A percentile compares a stretch with the other conserved stretches of the same genome.
These are phyloP conservation scores for Heterotis niloticus DNA, from an alignment of 2,113 vertebrate species.

Conservation along the genomic window DNA sequence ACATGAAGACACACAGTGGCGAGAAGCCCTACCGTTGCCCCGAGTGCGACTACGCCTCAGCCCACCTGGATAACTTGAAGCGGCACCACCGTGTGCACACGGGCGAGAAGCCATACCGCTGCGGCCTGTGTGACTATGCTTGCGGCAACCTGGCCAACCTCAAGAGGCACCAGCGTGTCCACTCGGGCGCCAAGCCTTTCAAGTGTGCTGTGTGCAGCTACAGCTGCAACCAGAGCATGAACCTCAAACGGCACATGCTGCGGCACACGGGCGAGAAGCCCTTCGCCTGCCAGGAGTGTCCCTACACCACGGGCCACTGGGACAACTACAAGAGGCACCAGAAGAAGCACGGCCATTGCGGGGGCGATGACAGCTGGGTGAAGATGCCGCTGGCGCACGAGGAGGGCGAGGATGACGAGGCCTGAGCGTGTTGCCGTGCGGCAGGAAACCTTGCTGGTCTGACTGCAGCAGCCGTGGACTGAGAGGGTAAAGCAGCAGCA, in stretches of 20 bases:
- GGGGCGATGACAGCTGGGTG: slow-evolving; percentile 74
- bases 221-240: slow-evolving; percentile 99
- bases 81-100: slow-evolving; percentile 90
- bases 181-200: slow-evolving; percentile 94
- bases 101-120: slow-evolving; percentile 87
- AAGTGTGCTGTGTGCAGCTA: slow-evolving; percentile 89
- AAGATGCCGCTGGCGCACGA: slow-evolving; percentile 58
- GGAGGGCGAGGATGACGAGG: slow-evolving; percentile 44
- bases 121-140: slow-evolving; percentile 86
- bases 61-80: slow-evolving; percentile 96
- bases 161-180: slow-evolving; percentile 91
- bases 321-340: slow-evolving; percentile 99
- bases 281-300: slow-evolving; percentile 84
- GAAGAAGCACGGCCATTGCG: slow-evolving; percentile 85
- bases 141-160: slow-evolving; percentile 97
- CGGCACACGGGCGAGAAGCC: slow-evolving; percentile 93
- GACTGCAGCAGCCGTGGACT: no score
- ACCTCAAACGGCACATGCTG: slow-evolving; percentile 96
- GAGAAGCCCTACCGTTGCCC: slow-evolving; percentile 95
- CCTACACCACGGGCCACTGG: slow-evolving; percentile 97
- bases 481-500: no score
- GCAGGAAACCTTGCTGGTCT: no score
- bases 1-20: slow-evolving; percentile 97
- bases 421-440: no score
- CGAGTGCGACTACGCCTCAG: slow-evolving; percentile 88